Evolutionary conservation across 2,113 vertebrate species (phyloP), one percentile per base, ranked within the genome.

Genomic region (Parotia lawesii): DNA sequence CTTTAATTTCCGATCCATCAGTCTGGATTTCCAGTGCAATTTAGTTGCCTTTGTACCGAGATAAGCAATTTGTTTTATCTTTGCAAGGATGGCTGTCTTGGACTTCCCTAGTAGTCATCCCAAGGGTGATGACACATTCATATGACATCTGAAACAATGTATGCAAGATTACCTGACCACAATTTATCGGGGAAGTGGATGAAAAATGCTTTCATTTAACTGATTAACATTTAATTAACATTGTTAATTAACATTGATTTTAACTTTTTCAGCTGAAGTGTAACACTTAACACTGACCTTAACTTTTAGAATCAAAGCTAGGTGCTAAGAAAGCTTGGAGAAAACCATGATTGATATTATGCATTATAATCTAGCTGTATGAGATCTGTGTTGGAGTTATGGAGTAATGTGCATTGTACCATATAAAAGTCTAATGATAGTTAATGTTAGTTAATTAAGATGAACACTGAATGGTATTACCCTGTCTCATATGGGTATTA

Each of bases 371-470:
- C 95, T 93, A 85, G 85, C 93, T 96, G 88, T 90, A 93, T 96
- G 95, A 87, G 95, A 97, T 97, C 94, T 92, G 96, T 94, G 89
- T 86, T 92, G 97, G 97, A 96, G 96, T 96, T 97, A 97, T 86
- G 88, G 96, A 97, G 96, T 97, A 97, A 97, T 97, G 97, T 98
- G 97, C 98, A 96, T 97, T 96, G 96, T 97, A 98, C 97, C 98
- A 97, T 98, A 97, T 95, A 97, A 97, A 97, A 97, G 89, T 96
- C 97, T 98, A 98, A 98, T 98, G 97, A 97, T 96, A 95, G 97
- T 97, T 98, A 98, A 98, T 98, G 97, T 97, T 97, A 95, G 92
- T 96, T 98, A 98, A 98, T 98, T 98, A 98, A 97, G 97, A 97
- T 97, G 98, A 97, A 97, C 96, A 92, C 84, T 93, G 96, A 97